A percentile compares a stretch with the other conserved stretches of the same genome.
Evolutionary conservation across 2,113 vertebrate genomes (phyloP).

Genomic region (Clinocottus analis): DNA sequence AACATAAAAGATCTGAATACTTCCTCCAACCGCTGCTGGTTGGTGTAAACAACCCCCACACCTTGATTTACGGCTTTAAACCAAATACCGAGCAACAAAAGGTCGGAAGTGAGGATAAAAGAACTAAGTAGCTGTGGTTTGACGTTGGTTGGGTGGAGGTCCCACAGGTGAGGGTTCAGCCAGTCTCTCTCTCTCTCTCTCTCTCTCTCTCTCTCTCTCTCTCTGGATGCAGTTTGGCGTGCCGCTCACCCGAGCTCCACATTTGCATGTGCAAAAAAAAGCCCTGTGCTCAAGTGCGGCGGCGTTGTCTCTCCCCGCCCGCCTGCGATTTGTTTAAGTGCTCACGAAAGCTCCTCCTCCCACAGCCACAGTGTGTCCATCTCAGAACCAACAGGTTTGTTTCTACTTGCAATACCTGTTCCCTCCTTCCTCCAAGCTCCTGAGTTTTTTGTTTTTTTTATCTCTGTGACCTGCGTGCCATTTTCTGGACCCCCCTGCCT

Average conservation of each 20-base stretch:
- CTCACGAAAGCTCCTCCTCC: constrained; percentile 54
- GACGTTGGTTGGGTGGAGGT: constrained; percentile 31
- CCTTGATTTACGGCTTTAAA: neutral
- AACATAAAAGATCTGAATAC: neutral
- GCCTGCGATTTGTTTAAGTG: constrained; percentile 67
- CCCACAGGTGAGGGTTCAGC: constrained; percentile 60
- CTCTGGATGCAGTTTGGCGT: constrained; percentile 45
- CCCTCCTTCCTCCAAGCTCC: constrained; percentile 39
- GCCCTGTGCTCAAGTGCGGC: constrained; percentile 43
- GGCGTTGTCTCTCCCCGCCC: constrained; percentile 15
- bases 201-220: neutral
- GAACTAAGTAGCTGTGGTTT: constrained; percentile 9
- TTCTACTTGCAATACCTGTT: constrained; percentile 40
- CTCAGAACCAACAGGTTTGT: constrained; percentile 14
- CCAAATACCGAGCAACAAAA: constrained; percentile 27
- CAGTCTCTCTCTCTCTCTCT: constrained; percentile 6
- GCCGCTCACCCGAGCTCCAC: constrained; percentile 45
- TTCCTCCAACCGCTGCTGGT: neutral
- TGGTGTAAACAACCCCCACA: neutral
- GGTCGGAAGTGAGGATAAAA: constrained; percentile 35
- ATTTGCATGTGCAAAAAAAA: constrained; percentile 78
- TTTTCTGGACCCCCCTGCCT: constrained; percentile 40
- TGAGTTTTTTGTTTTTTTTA: constrained; percentile 46
- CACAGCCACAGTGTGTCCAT: constrained; percentile 6
- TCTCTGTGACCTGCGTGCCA: constrained; percentile 49